These are phyloP conservation scores for Tachysurus fulvidraco DNA, from an alignment of 2,113 vertebrate genomes.

Conservation along the genomic window DNA sequence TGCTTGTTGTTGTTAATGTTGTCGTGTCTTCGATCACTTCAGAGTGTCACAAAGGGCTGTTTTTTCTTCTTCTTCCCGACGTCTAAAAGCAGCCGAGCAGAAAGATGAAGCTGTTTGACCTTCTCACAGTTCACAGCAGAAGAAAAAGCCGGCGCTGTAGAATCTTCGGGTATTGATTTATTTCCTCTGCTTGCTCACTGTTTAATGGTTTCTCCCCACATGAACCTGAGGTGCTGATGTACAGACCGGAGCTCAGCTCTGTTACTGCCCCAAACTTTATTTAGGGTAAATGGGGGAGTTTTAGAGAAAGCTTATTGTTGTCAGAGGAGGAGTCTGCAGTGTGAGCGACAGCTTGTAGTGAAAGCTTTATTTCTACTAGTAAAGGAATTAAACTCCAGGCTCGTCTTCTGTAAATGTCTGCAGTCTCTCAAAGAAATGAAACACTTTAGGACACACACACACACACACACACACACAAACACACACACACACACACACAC, in stretches of 20 bases:
- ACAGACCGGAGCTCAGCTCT: neutral
- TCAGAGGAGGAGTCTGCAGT: neutral
- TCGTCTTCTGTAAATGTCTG: too few relatives aligned
- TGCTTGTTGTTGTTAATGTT: neutral
- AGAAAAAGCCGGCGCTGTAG: neutral
- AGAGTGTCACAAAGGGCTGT: neutral
- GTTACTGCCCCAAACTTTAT: neutral
- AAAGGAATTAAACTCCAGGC: too few relatives aligned
- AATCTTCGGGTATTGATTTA: constrained; percentile 35
- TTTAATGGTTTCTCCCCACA: constrained; percentile 20
- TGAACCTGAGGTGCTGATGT: constrained; percentile 9
- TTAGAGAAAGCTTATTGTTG: neutral
- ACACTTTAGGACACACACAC: neutral
- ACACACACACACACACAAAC: constrained; percentile 1
- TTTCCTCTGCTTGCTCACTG: constrained; percentile 14
- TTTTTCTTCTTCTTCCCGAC: neutral
- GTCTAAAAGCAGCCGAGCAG: neutral
- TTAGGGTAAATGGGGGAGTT: neutral
- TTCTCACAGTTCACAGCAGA: neutral
- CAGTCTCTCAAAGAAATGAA: too few relatives aligned
- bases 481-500: neutral
- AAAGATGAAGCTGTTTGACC: constrained; percentile 40
- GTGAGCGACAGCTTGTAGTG: neutral
- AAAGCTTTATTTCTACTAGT: too few relatives aligned
- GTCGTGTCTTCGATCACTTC: neutral